phyloP scores from a whole-genome alignment of 2,113 vertebrate genomes.

The Rhea americana region DNA sequence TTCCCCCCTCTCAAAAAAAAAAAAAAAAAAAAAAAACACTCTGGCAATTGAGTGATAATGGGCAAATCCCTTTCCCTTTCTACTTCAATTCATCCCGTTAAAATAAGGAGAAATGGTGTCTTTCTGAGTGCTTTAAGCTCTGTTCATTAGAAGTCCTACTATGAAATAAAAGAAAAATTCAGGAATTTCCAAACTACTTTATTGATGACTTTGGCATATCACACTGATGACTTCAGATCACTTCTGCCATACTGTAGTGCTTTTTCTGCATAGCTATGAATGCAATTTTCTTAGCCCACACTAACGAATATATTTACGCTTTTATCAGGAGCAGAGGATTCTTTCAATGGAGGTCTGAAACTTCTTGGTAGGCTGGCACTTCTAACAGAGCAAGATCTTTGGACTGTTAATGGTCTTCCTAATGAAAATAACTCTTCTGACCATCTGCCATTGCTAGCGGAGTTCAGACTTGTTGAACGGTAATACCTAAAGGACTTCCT shows the following conservation, averaged over 20 bases:
- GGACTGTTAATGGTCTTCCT: constrained; percentile 87
- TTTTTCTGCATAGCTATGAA: not conserved
- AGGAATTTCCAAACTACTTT: not conserved
- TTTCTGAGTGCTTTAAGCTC: not conserved
- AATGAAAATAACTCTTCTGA: constrained; percentile 91
- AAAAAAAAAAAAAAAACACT: too few relatives aligned
- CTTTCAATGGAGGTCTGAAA: constrained; percentile 80
- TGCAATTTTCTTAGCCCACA: not conserved
- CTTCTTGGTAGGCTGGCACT: constrained; percentile 88
- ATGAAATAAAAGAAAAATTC: not conserved
- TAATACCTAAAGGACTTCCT: constrained; percentile 59
- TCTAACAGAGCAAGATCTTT: constrained; percentile 84
- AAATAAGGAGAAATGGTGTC: not conserved
- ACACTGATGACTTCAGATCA: not conserved
- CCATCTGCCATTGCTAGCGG: constrained; percentile 89
- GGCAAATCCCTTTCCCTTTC: not conserved
- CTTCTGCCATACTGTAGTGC: not conserved
- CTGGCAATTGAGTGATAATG: not conserved
- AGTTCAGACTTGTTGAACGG: constrained; percentile 81
- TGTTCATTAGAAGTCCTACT: not conserved
- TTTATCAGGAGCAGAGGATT: constrained; percentile 61
- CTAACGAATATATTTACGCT: not conserved
- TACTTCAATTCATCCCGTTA: not conserved
- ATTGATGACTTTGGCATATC: not conserved
- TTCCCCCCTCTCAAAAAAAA: too few relatives aligned